Conservation (phyloP, 2,113 vertebrate genomes). For the Nansenia antarctica region DNA sequence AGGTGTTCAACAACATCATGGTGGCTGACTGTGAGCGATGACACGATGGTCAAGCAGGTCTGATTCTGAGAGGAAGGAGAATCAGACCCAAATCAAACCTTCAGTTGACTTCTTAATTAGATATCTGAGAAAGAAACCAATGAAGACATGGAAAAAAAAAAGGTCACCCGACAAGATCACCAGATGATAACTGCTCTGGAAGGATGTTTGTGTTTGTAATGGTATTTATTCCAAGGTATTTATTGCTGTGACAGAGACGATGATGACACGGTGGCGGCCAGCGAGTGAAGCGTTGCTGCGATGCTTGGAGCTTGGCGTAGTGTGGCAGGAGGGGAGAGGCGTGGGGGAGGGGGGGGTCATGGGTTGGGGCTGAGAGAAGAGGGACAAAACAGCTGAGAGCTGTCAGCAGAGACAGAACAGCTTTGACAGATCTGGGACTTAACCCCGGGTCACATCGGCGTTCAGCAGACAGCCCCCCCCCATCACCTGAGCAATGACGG, state of each 20-base stretch:
- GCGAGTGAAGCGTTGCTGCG: slow-evolving; percentile 19
- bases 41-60: slow-evolving; percentile 17
- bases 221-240: slow-evolving; percentile 73
- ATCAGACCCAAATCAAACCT: slow-evolving; percentile 15
- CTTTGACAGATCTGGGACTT: slow-evolving; percentile 24
- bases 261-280: slow-evolving; percentile 43
- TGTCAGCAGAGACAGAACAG: slow-evolving; percentile 24
- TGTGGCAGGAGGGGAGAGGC: slow-evolving; percentile 4
- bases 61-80: slow-evolving; percentile 4
- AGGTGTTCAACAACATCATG: not conserved
- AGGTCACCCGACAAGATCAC: too few species aligned
- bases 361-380: not conserved
- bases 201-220: slow-evolving; percentile 30
- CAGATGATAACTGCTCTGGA: slow-evolving; percentile 32
- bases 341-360: too few species aligned
- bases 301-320: slow-evolving; percentile 33
- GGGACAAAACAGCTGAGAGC: slow-evolving; percentile 52
- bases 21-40: slow-evolving; percentile 1
- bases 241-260: slow-evolving; percentile 55
- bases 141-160: slow-evolving; percentile 14
- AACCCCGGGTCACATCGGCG: slow-evolving; percentile 22
- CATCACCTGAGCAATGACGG: slow-evolving; percentile 28
- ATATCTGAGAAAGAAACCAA: not conserved
- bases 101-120: not conserved
- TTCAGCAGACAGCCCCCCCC: slow-evolving; percentile 23